Base-by-base conservation (phyloP, 1,140 invertebrate genomes). In the Sycophila sp. region DNA sequence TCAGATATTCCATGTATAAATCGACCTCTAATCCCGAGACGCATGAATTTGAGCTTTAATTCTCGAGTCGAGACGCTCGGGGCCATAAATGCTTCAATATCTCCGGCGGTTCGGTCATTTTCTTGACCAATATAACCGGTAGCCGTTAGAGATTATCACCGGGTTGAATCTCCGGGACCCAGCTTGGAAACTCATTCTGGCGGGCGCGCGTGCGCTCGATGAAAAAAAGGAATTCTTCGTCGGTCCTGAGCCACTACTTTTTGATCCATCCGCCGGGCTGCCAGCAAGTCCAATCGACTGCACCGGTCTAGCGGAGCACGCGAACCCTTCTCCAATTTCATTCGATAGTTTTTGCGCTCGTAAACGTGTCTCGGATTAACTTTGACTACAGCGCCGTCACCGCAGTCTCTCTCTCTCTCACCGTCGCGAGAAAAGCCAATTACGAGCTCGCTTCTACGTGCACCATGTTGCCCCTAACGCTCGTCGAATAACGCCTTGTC, bases 281-380 rank as follows among this genome's bases (percentile, higher is more conserved):
- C 7, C 15, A 30, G 15, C 24, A 13, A 15, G 28, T 13, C 49
- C 53, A 32, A 34, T 42, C 63, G 26, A 42, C 74, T 76, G 26
- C 22, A 53, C 13, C 24, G 24, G 60, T 34, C 47, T 10, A 36
- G 17, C 30, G 10, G 22, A 15, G n/a, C n/a, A n/a, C n/a, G n/a
- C 8, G n/a, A 24, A 47, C 22, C 40, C 78, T 70, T 82, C 80
- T 82, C 81, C 73, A 82, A 82, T 84, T 83, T 84, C 81, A 75
- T 65, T 78, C 74, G 77, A 81, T 80, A 79, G 76, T 81, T 83
- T 84, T 80, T 81, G 77, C 78, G 73, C 78, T 82, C 81, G 79
- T 83, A 82, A 84, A 83, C 73, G 78, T 71, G 75, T 77, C 69
- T 75, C 73, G 62, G 76, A 80, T 82, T 80, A 80, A 80, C 80